Percentiles rank a stretch among this genome's conserved stretches.
Conservation (phyloP, 2,797 vertebrate genomes). For the Neostethus bicornis region DNA sequence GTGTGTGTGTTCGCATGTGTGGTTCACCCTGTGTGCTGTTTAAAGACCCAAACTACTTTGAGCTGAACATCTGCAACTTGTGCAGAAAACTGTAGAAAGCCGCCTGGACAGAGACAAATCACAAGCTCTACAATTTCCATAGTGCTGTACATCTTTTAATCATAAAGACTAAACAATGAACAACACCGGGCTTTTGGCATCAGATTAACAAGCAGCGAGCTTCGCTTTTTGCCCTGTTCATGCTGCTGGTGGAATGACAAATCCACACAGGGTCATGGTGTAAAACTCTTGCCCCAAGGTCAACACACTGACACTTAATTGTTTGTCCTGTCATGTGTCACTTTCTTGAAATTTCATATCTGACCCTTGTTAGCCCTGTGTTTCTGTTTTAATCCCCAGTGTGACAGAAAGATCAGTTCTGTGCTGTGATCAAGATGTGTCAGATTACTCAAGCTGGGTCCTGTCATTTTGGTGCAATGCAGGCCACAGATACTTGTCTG, state of each 20-base stretch:
- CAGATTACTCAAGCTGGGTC: slow-evolving; percentile 76
- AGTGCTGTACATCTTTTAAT: slow-evolving; percentile 78
- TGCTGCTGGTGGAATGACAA: slow-evolving; percentile 68
- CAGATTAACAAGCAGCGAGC: slow-evolving; percentile 43
- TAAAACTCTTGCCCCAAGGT: slow-evolving; percentile 80
- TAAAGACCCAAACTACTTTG: slow-evolving; percentile 30
- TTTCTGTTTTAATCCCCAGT: slow-evolving; percentile 78
- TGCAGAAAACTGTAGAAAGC: slow-evolving; percentile 54
- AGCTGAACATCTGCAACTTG: slow-evolving; percentile 28
- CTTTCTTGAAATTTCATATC: slow-evolving; percentile 81
- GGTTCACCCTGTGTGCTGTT: slow-evolving; percentile 6
- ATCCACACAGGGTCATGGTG: slow-evolving; percentile 73
- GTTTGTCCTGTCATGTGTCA: slow-evolving; percentile 83
- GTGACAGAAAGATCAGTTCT: slow-evolving; percentile 77
- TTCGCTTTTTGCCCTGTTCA: slow-evolving; percentile 27
- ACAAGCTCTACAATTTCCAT: slow-evolving; percentile 60
- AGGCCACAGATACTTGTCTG: slow-evolving; percentile 47
- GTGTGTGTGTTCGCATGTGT: slow-evolving; percentile 4
- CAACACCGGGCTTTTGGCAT: slow-evolving; percentile 60
- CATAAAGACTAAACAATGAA: slow-evolving; percentile 79
- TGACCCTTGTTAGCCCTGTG: slow-evolving; percentile 73
- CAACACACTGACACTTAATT: slow-evolving; percentile 78
- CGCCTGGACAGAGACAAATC: slow-evolving; percentile 73
- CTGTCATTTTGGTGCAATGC: slow-evolving; percentile 66
- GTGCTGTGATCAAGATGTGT: slow-evolving; percentile 79